A percentile compares a stretch with the other conserved stretches of the same genome.
Evolutionary conservation across 1,140 invertebrate genomes (phyloP).

Genomic region (Chironomus tepperi): DNA sequence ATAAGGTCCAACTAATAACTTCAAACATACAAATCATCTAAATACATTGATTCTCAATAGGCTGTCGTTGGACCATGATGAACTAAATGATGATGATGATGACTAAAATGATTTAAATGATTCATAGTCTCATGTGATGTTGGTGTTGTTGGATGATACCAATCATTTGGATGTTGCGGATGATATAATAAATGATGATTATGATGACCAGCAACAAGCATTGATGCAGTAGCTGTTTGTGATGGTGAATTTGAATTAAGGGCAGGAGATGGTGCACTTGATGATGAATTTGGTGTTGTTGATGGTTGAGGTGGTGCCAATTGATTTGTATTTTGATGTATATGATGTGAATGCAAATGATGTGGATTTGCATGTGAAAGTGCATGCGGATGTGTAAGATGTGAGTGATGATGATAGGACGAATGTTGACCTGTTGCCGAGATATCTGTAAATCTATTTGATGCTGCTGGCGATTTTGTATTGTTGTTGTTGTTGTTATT

Average conservation of each 20-base stretch:
- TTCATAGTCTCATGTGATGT: slow-evolving; percentile 57
- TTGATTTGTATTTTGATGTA: slow-evolving; percentile 28
- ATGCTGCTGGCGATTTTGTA: slow-evolving; percentile 16
- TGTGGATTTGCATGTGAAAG: slow-evolving; percentile 10
- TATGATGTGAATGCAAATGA: slow-evolving; percentile 31
- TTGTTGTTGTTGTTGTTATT: slow-evolving; percentile 27
- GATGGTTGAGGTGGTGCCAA: slow-evolving; percentile 27
- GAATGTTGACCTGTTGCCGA: background rate
- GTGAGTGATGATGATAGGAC: slow-evolving; percentile 33
- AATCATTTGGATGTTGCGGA: slow-evolving; percentile 38
- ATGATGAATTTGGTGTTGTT: slow-evolving; percentile 29
- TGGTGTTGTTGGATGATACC: slow-evolving; percentile 42
- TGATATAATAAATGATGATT: slow-evolving; percentile 39
- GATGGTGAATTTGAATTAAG: slow-evolving; percentile 27
- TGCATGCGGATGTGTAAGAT: slow-evolving; percentile 32
- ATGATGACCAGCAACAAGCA: slow-evolving; percentile 33
- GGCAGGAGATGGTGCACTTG: slow-evolving; percentile 26
- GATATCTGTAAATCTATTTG: background rate
- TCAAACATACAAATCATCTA: slow-evolving; percentile 13
- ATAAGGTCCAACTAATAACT: background rate
- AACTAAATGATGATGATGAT: slow-evolving; percentile 44
- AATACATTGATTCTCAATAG: slow-evolving; percentile 38
- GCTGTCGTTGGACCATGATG: slow-evolving; percentile 46
- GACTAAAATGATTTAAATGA: slow-evolving; percentile 44
- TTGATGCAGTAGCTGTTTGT: slow-evolving; percentile 33